Percentiles rank a stretch among this genome's conserved stretches.
These are phyloP conservation scores for Drosophila tsacasi DNA, from an alignment of 1,140 invertebrate genomes.

Conservation along the genomic window DNA sequence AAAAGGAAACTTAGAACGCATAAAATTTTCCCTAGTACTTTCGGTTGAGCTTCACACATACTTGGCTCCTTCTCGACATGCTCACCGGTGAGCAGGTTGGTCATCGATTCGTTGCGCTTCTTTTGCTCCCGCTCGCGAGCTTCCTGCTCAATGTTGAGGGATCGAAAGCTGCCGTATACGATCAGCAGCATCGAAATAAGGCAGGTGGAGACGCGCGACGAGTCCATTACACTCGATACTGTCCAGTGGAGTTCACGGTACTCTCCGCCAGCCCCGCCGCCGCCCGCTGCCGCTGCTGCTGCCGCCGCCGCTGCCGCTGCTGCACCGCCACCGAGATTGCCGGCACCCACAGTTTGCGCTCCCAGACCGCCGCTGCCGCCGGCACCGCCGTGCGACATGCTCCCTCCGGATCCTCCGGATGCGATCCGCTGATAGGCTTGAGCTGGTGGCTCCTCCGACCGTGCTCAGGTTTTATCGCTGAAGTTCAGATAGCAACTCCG, in stretches of 20 bases:
- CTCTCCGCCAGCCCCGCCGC: constrained; percentile 56
- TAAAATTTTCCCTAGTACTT: constrained; percentile 8
- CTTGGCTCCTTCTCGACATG: constrained; percentile 82
- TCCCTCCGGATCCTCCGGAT: constrained; percentile 39
- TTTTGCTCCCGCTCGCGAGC: constrained; percentile 94
- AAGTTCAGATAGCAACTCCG: constrained; percentile 19
- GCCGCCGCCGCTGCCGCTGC: constrained; percentile 53
- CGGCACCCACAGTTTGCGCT: constrained; percentile 65
- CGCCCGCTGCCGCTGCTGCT: constrained; percentile 39
- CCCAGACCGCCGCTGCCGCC: constrained; percentile 50
- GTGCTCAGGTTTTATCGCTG: constrained; percentile 13
- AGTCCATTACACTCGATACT: constrained; percentile 97
- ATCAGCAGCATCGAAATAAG: constrained; percentile 98
- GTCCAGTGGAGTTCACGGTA: constrained; percentile 91
- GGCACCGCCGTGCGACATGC: constrained; percentile 79
- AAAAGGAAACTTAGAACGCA: constrained; percentile 29
- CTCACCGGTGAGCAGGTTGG: constrained; percentile 87
- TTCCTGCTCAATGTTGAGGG: constrained; percentile 97
- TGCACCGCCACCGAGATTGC: constrained; percentile 62
- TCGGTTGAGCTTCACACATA: constrained; percentile 47
- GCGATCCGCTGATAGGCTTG: constrained; percentile 28
- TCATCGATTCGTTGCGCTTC: constrained; percentile 87
- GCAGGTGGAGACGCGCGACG: constrained; percentile 96
- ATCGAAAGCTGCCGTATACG: constrained; percentile 97
- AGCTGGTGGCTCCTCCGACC: constrained; percentile 2